Base-by-base conservation (phyloP, 2,113 vertebrate species). In the Physeter macrocephalus region DNA sequence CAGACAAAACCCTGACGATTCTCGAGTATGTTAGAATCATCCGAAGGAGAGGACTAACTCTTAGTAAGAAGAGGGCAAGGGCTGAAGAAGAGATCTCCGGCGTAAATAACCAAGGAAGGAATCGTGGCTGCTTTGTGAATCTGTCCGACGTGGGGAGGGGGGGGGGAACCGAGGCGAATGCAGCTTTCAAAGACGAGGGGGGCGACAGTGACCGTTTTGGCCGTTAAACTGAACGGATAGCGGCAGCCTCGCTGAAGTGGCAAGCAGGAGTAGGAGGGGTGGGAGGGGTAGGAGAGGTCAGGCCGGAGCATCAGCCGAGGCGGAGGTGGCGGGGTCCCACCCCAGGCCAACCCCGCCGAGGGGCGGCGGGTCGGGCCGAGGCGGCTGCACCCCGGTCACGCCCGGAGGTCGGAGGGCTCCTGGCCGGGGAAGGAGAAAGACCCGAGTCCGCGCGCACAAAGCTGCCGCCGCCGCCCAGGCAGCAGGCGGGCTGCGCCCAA, bases 371-470 rank as follows among this genome's bases (percentile, higher is more conserved):
- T 10, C 18, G 23, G 54, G 69, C 57, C 5, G n/a, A 21, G 39
- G 62, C 31, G 15, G 84, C 39, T 20, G 46, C 93, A 2, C 18
- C 61, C 39, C 8, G 67, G 78, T 59, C 92, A 71, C 86, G 66
- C 59, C 92, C 54, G n/a, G 64, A 75, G 93, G 57, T 82, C 29
- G 72, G 67, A 92, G 69, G 69, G 67, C 90, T 71, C 67, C 67
- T 91, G 49, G 34, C 81, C 0, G 8, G 23, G 20, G 67, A 29
- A 96, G 11, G 27, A 84, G 85, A 67, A 62, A 71, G 43, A 98
- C 98, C 5, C 97, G 97, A 93, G 98, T 98, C 93, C 98, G 96
- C 66, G 98, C 98, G 98, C 92, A 98, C 97, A 93, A 97, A 97
- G 97, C 98, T 98, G 97, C 98, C 95, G 94, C 96, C 95, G 74